phyloP scores from a whole-genome alignment of 2,888 invertebrate species.

The Nymphalis polychloros region DNA sequence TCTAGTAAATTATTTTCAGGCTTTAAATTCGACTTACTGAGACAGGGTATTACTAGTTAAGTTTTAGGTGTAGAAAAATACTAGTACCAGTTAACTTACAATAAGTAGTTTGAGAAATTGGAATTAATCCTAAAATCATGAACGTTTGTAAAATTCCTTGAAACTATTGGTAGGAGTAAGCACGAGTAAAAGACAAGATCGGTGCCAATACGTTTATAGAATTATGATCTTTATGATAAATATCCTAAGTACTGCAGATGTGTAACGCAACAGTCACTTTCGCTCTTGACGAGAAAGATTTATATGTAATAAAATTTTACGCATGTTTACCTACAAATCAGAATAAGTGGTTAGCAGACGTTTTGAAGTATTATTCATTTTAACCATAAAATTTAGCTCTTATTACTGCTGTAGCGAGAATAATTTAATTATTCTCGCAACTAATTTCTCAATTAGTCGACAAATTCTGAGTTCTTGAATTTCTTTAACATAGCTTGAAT shows the following conservation, averaged over 20 bases:
- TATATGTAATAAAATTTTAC: constrained; percentile 44
- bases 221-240: constrained; percentile 12
- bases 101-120: too few species aligned
- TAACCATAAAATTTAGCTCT: constrained; percentile 23
- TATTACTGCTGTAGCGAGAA: constrained; percentile 6
- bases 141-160: neutral
- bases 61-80: too few species aligned
- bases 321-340: constrained; percentile 54
- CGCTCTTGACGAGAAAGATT: constrained; percentile 43
- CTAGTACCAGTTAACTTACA: too few species aligned
- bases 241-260: constrained; percentile 24
- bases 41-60: too few species aligned
- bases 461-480: too few species aligned
- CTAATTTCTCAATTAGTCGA: too few species aligned
- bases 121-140: neutral
- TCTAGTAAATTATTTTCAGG: too few species aligned
- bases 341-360: constrained; percentile 39
- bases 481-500: too few species aligned
- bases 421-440: neutral
- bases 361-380: constrained; percentile 35
- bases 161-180: neutral
- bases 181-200: neutral
- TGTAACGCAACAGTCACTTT: constrained; percentile 29
- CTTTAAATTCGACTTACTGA: too few species aligned
- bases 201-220: constrained; percentile 3